Conservation (phyloP, 2,113 vertebrate genomes). For the Myocastor coypus region DNA sequence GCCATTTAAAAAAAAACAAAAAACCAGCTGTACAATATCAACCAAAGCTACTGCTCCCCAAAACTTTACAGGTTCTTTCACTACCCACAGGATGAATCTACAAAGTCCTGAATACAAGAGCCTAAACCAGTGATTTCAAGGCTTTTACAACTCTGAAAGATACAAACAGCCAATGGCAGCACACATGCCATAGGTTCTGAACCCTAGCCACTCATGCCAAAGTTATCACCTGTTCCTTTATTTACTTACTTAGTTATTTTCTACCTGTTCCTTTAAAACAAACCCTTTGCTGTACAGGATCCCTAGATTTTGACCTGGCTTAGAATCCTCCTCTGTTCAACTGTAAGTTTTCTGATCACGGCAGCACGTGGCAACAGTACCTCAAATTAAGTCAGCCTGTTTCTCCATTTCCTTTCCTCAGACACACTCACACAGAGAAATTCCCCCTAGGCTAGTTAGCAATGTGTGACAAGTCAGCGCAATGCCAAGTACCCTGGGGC, state of each 20-base stretch:
- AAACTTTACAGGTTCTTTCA: not conserved
- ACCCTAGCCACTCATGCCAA: not conserved
- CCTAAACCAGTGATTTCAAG: not conserved
- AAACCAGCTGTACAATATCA: not conserved
- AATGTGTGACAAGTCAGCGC: not conserved
- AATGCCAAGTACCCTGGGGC: not conserved
- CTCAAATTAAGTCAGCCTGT: not conserved
- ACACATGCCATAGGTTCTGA: not conserved
- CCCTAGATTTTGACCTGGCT: not conserved
- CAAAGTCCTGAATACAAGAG: not conserved
- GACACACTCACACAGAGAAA: not conserved
- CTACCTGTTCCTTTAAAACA: not conserved
- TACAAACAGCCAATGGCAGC: not conserved
- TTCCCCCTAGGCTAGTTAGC: not conserved
- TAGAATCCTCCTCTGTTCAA: not conserved
- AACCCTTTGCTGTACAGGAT: not conserved
- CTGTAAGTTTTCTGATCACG: not conserved
- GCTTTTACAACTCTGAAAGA: not conserved
- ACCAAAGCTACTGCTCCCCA: not conserved
- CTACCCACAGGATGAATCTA: not conserved
- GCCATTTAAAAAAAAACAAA: too few relatives aligned
- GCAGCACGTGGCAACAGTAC: not conserved
- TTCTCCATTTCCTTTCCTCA: not conserved
- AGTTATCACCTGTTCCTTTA: not conserved
- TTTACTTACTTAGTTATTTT: too few relatives aligned